Conservation (phyloP, 2,797 vertebrate species). For the Aeoliscus strigatus region DNA sequence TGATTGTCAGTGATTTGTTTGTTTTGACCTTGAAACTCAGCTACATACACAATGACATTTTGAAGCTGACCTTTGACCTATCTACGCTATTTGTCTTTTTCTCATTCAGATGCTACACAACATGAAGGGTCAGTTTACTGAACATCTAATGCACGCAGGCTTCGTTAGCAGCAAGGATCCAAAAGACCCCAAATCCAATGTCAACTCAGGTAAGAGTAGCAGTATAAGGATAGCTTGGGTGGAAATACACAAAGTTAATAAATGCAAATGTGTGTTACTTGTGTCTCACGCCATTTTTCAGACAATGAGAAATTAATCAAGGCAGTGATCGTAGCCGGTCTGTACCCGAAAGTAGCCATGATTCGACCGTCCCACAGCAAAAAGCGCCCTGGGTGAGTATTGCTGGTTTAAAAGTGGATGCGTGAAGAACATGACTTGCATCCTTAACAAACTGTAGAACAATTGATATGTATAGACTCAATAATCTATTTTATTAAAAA, state of each 20-base stretch:
- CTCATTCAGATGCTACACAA: conserved; percentile 90
- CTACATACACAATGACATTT: background rate
- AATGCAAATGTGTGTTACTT: background rate
- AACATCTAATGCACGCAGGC: conserved; percentile 87
- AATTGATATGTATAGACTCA: no score
- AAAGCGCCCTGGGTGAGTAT: conserved; percentile 89
- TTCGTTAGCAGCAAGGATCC: conserved; percentile 89
- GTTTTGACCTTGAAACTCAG: no score
- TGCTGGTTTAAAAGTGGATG: background rate
- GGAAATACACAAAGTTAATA: background rate
- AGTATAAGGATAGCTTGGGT: no score
- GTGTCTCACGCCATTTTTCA: conserved; percentile 43
- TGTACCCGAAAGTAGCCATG: conserved; percentile 98
- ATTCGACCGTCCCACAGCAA: conserved; percentile 86
- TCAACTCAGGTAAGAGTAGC: conserved; percentile 89
- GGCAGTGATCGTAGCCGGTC: conserved; percentile 94
- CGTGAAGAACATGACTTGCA: no score
- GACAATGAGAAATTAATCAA: conserved; percentile 97
- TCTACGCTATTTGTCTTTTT: conserved; percentile 16
- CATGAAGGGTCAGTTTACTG: conserved; percentile 97
- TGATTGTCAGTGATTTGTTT: background rate
- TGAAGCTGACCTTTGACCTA: background rate
- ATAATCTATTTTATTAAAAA: no score
- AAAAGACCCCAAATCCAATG: conserved; percentile 86
- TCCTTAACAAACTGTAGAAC: no score